Base-by-base conservation (phyloP, 2,113 vertebrate genomes). In the Cacatua alba region DNA sequence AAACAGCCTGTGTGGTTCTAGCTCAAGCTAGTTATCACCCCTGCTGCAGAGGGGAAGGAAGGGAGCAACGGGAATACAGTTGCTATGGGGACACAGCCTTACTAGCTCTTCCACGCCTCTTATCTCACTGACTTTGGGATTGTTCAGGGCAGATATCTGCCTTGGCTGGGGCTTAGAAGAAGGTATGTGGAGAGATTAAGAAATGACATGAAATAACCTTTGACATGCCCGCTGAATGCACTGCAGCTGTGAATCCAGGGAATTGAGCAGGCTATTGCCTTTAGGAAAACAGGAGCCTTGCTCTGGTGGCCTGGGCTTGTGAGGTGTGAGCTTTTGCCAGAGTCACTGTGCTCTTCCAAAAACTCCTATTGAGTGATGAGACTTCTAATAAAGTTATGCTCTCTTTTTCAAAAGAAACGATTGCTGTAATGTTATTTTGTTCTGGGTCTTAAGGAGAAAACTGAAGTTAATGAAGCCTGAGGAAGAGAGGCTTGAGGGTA, bases 301-400 rank as follows among this genome's bases (percentile, higher is more conserved):
- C 63, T 52, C 18, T 52, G 33, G 29, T 35, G 12, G 26, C 52
- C 71, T 41, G 68, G 44, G 28, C 14, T 75, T 0, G 0, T 16
- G 72, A 77, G 46, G 37, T 29, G 11, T 18, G 49, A 65, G 29
- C 68, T 60, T 43, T 28, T 57, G 57, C 75, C 52, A 21, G 65
- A 70, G 76, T 53, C 67, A 1, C 55, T 29, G 75, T 44, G 68
- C 23, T 86, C 76, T 35, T 68, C 67, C 24, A 9, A 35, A 69
- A 93, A 20, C n/a, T 39, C 41, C n/a, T 17, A 4, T 31, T 28
- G 46, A 90, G 79, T 18, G 67, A 46, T 3, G 43, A 51, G 26
- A 71, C 44, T 71, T 28, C 69, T 28, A 96, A 96, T 97, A 97
- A 97, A 97, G 21, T 17, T 63, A 24, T 14, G 28, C 59, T 84